These are phyloP conservation scores for Pedionomus torquatus DNA, from an alignment of 2,113 vertebrate genomes.

Conservation along the genomic window DNA sequence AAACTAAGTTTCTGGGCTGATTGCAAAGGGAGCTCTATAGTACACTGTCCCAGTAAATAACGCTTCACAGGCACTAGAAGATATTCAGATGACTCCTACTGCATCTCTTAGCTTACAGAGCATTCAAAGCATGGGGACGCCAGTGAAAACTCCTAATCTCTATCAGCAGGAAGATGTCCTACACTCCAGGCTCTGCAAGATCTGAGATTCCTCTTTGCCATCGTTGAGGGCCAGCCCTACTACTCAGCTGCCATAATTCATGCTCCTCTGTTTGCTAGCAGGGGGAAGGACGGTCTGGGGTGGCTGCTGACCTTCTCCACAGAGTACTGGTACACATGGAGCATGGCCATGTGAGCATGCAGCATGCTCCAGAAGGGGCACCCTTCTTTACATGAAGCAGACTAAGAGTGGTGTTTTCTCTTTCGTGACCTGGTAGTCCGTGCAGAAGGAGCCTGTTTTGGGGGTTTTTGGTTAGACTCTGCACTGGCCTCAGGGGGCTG, in stretches of 20 bases:
- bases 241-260: background rate
- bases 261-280: background rate
- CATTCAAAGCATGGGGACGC: background rate
- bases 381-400: background rate
- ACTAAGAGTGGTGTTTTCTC: conserved; percentile 70
- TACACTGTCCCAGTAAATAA: background rate
- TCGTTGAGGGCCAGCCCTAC: background rate
- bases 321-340: background rate
- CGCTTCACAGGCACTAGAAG: background rate
- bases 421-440: conserved; percentile 73
- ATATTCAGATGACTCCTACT: background rate
- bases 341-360: background rate
- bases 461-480: background rate
- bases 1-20: background rate
- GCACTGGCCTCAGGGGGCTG: background rate
- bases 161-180: background rate
- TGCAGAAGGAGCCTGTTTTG: background rate
- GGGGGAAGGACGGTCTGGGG: background rate
- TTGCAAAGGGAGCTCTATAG: conserved; percentile 3
- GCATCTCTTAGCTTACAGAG: background rate
- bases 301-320: background rate
- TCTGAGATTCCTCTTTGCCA: background rate
- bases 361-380: background rate
- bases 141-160: background rate
- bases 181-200: background rate